A percentile compares a stretch with the other conserved stretches of the same genome.
These are phyloP conservation scores for Bufo gargarizans DNA, from an alignment of 2,113 vertebrate genomes.

Conservation along the genomic window DNA sequence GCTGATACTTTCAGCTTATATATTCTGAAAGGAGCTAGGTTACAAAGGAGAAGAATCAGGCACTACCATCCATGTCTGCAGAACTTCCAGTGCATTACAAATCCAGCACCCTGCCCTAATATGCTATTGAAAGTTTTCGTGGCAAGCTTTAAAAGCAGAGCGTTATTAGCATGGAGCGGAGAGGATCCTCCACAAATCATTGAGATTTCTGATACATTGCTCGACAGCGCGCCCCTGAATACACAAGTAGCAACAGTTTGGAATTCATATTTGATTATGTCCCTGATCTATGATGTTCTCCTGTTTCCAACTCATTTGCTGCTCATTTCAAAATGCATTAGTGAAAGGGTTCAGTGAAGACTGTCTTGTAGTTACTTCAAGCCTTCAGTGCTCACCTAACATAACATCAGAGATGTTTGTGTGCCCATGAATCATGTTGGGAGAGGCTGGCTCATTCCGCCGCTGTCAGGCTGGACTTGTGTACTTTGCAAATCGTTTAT, in stretches of 20 bases:
- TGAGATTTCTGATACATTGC: conserved; percentile 47
- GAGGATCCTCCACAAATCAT: conserved; percentile 31
- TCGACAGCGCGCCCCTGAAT: conserved; percentile 39
- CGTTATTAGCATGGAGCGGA: conserved; percentile 24
- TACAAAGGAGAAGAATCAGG: not conserved
- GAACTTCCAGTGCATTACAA: conserved; percentile 36
- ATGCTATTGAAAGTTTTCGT: conserved; percentile 28
- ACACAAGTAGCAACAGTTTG: conserved; percentile 53
- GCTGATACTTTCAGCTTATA: not conserved
- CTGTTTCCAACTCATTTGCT: conserved; percentile 58
- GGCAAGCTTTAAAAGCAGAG: conserved; percentile 40
- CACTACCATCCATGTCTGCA: conserved; percentile 3
- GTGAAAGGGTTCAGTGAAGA: conserved; percentile 47
- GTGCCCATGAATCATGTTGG: conserved; percentile 25
- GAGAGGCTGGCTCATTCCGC: conserved; percentile 12
- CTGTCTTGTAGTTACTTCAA: conserved; percentile 51
- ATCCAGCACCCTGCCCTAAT: not conserved
- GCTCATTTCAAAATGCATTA: conserved; percentile 58
- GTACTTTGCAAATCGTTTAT: not conserved
- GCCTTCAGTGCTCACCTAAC: conserved; percentile 45
- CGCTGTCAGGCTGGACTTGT: not conserved
- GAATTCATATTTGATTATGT: conserved; percentile 56
- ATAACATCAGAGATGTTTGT: conserved; percentile 40
- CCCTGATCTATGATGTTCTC: conserved; percentile 59
- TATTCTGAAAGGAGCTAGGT: conserved; percentile 9